These are phyloP conservation scores for Dendrophyllia cribrosa DNA, from an alignment of 64 coral and sea anemone species.

Conservation along the genomic window DNA sequence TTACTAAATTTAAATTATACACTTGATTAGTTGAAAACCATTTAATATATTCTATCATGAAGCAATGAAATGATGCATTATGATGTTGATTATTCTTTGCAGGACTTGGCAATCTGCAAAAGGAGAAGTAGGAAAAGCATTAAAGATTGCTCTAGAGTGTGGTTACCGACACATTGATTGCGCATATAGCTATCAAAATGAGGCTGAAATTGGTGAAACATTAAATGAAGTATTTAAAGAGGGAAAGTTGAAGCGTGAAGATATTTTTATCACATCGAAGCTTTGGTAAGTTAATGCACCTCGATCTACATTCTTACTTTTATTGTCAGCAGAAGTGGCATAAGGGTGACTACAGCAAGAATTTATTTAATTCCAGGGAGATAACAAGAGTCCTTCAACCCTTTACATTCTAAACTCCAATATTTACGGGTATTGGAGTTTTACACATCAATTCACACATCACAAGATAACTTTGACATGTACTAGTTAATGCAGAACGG, in stretches of 20 bases:
- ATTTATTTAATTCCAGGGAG: no score
- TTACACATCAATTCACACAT: no score
- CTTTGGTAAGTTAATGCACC: constrained; percentile 53
- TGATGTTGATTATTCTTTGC: neutral
- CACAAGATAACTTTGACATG: no score
- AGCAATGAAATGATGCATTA: neutral
- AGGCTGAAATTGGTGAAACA: constrained; percentile 70
- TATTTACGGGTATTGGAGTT: no score
- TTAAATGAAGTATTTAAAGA: constrained; percentile 58
- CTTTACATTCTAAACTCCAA: no score
- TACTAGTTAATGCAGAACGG: no score
- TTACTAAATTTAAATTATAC: no score
- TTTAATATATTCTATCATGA: neutral
- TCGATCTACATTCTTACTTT: neutral
- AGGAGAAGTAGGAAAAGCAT: constrained; percentile 66
- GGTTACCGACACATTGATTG: constrained; percentile 86
- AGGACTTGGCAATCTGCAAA: constrained; percentile 76
- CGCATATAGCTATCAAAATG: constrained; percentile 71
- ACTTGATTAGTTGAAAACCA: no score
- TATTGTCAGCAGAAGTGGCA: no score
- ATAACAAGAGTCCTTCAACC: no score
- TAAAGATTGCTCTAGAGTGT: constrained; percentile 62
- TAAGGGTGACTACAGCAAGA: no score
- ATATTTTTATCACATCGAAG: constrained; percentile 81
- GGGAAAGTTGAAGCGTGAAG: constrained; percentile 55